These are phyloP conservation scores for Phalacrocorax carbo DNA, from an alignment of 2,113 vertebrate genomes.

Conservation along the genomic window DNA sequence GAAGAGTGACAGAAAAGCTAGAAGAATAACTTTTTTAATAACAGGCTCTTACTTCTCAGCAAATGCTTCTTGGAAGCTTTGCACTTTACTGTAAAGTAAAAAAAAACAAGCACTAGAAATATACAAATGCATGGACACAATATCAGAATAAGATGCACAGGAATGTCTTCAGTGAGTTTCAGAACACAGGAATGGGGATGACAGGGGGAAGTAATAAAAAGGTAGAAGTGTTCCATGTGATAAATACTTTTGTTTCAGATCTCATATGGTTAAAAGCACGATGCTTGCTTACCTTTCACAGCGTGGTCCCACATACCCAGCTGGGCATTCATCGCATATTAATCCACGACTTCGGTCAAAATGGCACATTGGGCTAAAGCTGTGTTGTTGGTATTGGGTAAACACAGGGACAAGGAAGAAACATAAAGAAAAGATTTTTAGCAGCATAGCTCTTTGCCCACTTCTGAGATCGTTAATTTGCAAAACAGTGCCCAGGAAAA, in stretches of 20 bases:
- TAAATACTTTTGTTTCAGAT: neutral
- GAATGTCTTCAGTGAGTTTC: neutral
- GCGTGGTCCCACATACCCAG: conserved; percentile 82
- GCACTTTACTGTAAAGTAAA: conserved; percentile 5
- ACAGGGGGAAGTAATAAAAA: neutral
- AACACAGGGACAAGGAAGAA: conserved; percentile 64
- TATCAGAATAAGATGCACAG: neutral
- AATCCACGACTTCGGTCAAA: conserved; percentile 78
- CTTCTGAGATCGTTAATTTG: conserved; percentile 34
- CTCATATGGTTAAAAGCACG: neutral
- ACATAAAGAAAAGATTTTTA: conserved; percentile 64
- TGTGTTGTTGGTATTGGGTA: conserved; percentile 70
- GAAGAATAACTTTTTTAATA: neutral
- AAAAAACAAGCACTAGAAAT: conserved; percentile 1
- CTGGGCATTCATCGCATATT: conserved; percentile 85
- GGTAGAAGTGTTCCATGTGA: neutral
- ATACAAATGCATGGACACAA: neutral
- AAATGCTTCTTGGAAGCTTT: conserved; percentile 7
- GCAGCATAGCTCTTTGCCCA: conserved; percentile 16
- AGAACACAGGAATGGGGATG: neutral
- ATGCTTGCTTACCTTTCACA: conserved; percentile 88
- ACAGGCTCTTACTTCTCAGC: neutral
- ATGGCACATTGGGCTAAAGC: conserved; percentile 95
- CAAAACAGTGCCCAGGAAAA: conserved; percentile 23
- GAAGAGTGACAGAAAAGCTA: neutral